Percentiles rank a stretch among this genome's conserved stretches.
These are phyloP conservation scores for Polypterus bichir DNA, from an alignment of 2,113 vertebrate genomes.

Conservation along the genomic window DNA sequence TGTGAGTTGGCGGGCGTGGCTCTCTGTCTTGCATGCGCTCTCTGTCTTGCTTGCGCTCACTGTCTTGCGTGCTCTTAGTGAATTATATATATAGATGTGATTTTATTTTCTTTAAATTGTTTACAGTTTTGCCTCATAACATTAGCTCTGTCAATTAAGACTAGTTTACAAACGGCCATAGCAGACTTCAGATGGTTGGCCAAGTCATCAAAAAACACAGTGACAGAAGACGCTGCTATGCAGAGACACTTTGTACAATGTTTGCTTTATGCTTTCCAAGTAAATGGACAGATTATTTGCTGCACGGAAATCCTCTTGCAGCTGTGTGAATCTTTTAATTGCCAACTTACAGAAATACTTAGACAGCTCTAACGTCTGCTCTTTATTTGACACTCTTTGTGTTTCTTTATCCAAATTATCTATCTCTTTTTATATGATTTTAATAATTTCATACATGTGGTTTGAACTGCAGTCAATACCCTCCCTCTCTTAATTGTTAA, in stretches of 20 bases:
- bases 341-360: constrained; percentile 25
- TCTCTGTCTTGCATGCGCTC: no score
- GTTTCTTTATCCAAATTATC: constrained; percentile 22
- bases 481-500: no score
- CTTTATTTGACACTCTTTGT: constrained; percentile 10
- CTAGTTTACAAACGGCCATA: neutral
- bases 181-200: constrained; percentile 2
- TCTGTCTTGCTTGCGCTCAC: no score
- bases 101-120: no score
- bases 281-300: constrained; percentile 17
- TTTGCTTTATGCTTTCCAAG: constrained; percentile 17
- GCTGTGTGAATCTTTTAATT: constrained; percentile 22
- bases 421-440: neutral
- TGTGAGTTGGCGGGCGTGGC: no score
- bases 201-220: constrained; percentile 12
- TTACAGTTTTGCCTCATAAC: no score
- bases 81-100: no score
- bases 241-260: constrained; percentile 20
- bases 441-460: constrained; percentile 23
- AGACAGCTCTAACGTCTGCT: constrained; percentile 15
- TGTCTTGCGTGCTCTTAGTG: no score
- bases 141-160: no score
- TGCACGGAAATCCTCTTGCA: constrained; percentile 31
- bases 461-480: no score
- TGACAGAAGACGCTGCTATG: constrained; percentile 17